Evolutionary conservation across 2,888 invertebrate genomes (phyloP), one percentile per base, ranked within the genome.

Genomic region (Apodemia zela): DNA sequence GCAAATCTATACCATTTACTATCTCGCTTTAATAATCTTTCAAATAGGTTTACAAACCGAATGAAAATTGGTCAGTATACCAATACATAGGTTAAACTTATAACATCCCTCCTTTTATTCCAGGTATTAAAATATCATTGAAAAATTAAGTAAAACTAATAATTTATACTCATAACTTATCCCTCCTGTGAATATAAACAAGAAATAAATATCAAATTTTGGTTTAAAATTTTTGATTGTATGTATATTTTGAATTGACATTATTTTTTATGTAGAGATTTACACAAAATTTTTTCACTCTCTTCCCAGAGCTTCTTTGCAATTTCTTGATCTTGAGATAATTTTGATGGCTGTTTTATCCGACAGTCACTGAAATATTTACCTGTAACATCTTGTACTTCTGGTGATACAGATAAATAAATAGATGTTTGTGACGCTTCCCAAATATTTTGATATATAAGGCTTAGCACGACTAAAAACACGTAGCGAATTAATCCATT

Each of bases 391-490:
- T 92, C 85, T 49, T 90, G 82, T 21, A 96, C 80, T 51, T 93
- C 92, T n/a, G 94, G 93, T 5, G 89, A 75, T 17, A 87, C 88
- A 15, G 89, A 77, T 60, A 93, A 90, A 75, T 93, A 93, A 57
- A 96, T 82, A 18, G 94, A 84, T 0, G 95, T 93, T 78, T 95
- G 95, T 0, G 96, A 94, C 49, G 93, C 94, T 80, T 95, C 95
- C 76, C 86, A 88, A 1, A 94, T 87, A 61, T 87, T 92, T 82
- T 94, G 94, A 69, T 94, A 89, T 83, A 78, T 67, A 66, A 87
- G 81, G 57, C 80, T 80, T 67, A 89, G 72, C 49, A 71, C 49
- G 66, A 74, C 76, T 47, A 78, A 75, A 25, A 87, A 68, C 13
- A 82, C 59, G 61, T 71, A 75, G 60, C 84, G 82, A 63, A 89